Evolutionary conservation across 2,113 vertebrate species (phyloP).

Genomic region (Sinosuthora webbiana): DNA sequence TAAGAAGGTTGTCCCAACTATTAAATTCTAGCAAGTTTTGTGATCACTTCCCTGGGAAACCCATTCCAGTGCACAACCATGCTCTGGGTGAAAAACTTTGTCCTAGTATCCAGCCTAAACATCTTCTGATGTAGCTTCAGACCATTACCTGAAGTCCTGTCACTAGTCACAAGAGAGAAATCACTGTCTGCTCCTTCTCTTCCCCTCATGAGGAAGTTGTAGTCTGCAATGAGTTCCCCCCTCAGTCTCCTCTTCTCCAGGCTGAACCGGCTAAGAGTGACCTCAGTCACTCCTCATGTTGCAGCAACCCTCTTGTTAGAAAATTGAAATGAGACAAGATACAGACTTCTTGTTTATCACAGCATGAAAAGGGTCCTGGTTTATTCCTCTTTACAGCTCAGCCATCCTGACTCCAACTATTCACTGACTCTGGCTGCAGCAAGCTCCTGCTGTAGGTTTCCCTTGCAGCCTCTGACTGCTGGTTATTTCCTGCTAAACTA

Average conservation of each 20-base stretch:
- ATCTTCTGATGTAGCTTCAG: neutral
- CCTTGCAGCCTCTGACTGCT: neutral
- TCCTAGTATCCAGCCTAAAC: neutral
- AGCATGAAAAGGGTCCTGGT: neutral
- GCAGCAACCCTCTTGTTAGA: neutral
- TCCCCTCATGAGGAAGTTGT: neutral
- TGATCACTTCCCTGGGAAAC: neutral
- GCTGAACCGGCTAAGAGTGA: neutral
- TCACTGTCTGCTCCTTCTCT: neutral
- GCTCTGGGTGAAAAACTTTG: neutral
- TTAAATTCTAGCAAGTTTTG: neutral
- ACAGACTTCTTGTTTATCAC: neutral
- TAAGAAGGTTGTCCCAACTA: neutral
- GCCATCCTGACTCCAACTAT: neutral
- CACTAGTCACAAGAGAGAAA: neutral
- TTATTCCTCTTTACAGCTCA: neutral
- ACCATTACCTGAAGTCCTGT: neutral
- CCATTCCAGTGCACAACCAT: neutral
- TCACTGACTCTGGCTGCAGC: neutral
- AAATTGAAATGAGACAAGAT: neutral
- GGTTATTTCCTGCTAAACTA: too few relatives aligned
- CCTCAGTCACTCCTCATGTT: neutral
- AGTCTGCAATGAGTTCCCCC: neutral
- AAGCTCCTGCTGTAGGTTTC: neutral
- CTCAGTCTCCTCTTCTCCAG: neutral